phyloP scores from a whole-genome alignment of 2,888 invertebrate species.

The Cheiracanthium punctorium region DNA sequence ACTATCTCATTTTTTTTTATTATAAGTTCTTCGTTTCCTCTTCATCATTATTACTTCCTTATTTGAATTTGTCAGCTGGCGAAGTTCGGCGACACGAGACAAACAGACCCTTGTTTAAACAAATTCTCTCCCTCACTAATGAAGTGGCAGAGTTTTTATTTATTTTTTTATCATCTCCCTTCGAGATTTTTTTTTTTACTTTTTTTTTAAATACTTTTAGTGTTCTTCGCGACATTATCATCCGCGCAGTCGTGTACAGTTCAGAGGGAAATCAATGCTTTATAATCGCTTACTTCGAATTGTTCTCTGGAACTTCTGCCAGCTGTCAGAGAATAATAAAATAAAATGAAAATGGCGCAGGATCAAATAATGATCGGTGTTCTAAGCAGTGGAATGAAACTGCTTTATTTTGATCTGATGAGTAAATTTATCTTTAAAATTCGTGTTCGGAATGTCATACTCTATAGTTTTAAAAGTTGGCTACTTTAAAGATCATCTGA shows the following conservation, averaged over 20 bases:
- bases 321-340: background rate
- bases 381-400: background rate
- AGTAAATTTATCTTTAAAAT: too few species aligned
- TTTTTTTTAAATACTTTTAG: background rate
- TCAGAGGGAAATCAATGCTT: background rate
- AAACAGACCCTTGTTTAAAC: background rate
- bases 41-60: slow-evolving; percentile 6
- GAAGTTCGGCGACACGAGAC: background rate
- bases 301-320: background rate
- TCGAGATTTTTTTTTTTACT: background rate
- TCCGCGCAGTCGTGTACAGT: background rate
- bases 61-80: slow-evolving; percentile 4
- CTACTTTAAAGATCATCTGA: too few species aligned
- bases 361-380: background rate
- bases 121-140: background rate
- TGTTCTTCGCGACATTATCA: background rate
- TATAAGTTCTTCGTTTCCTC: background rate
- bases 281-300: background rate
- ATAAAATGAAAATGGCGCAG: background rate
- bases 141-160: background rate
- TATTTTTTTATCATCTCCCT: background rate
- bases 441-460: too few species aligned
- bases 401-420: background rate
- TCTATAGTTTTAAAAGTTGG: too few species aligned
- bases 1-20: background rate